Conservation (phyloP, 2,888 invertebrate species). For the Spisula subtruncata region DNA sequence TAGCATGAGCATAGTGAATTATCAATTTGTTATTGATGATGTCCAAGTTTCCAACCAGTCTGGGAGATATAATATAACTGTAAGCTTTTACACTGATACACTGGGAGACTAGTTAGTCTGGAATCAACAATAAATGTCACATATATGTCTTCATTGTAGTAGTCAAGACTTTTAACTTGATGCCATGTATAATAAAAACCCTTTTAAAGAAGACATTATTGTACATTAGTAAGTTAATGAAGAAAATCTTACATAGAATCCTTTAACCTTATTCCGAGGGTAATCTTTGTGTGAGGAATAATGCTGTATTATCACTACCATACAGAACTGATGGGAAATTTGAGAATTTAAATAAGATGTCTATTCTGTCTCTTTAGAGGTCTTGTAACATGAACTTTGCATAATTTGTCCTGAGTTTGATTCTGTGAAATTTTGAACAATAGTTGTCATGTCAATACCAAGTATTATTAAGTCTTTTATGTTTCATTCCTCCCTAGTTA, state of each 20-base stretch:
- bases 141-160: conserved; percentile 38
- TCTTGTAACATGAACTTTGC: no score
- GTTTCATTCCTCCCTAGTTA: no score
- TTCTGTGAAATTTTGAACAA: no score
- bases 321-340: no score
- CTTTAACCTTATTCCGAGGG: conserved; percentile 16
- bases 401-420: no score
- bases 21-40: conserved; percentile 13
- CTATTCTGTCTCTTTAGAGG: no score
- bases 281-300: background rate
- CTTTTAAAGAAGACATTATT: conserved; percentile 47
- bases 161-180: conserved; percentile 43
- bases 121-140: conserved; percentile 48
- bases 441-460: no score
- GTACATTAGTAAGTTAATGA: conserved; percentile 49
- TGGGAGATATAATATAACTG: background rate
- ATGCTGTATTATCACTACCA: background rate
- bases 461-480: no score
- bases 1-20: background rate
- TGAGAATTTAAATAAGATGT: no score
- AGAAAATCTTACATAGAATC: conserved; percentile 16
- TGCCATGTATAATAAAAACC: conserved; percentile 41
- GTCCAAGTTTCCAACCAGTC: background rate
- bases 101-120: conserved; percentile 30
- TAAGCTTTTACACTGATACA: conserved; percentile 3